Base-by-base conservation (phyloP, 2,113 vertebrate species). In the Actenoides lindsayi region DNA sequence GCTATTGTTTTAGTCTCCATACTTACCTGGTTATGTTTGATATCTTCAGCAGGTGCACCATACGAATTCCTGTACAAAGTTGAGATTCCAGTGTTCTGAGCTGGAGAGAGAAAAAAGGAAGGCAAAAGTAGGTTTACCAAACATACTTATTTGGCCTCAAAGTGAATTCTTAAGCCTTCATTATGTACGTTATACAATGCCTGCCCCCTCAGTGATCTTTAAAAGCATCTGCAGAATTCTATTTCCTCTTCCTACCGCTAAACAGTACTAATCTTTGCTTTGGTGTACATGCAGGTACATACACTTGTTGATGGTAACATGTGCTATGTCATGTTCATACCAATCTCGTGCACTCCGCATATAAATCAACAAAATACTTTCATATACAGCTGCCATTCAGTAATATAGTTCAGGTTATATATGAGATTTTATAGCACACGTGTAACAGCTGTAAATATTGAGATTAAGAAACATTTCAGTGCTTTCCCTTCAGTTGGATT, bases 1-100 rank as follows among this genome's bases (percentile, higher is more conserved):
- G 42, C n/a, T 13, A 91, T 33, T 27, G 28, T 14, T 89, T 92
- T 51, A 35, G 48, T 27, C 41, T 37, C 6, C 31, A 3, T 12
- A 37, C 78, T 96, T 97, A 99, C 99, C 99, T 99, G 99, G 98
- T 99, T 99, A 95, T 99, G 99, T 98, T 99, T 99, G 97, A 99
- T 98, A 96, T 99, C 99, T 97, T 99, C 99, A 88, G 98, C 97
- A 95, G 99, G 98, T 2, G 99, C 99, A 96, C 99, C 98, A 91
- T 99, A 99, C 1, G 99, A 99, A 98, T 99, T 99, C 96, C 99
- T 99, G 96, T 99, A 99, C 97, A 99, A 98, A 65, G 99, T 99
- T 31, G 99, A 99, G 91, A 99, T 99, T 97, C 99, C 99, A 96
- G 99, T 99, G 93, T 98, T 99, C 97, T 99, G 99, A 98, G 98